Evolutionary conservation across 2,888 invertebrate species (phyloP).

Genomic region (Noctua fimbriata): DNA sequence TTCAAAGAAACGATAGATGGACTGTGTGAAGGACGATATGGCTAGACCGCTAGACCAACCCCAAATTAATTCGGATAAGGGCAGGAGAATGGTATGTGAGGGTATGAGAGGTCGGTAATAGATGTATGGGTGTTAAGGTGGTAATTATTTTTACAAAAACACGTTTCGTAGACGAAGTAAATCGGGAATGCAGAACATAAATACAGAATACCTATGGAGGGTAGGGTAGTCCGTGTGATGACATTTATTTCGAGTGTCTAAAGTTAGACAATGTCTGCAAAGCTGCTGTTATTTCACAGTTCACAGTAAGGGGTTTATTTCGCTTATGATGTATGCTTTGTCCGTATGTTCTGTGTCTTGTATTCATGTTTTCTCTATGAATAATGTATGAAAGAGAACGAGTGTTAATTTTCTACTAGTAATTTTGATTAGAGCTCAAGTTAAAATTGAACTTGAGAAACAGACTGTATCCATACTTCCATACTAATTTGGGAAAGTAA

Average conservation of each 20-base stretch:
- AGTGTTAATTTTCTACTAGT: not conserved
- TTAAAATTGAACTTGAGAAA: not conserved
- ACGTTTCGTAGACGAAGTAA: not conserved
- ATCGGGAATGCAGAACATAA: not conserved
- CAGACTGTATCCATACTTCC: too few relatives aligned
- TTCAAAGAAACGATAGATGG: not conserved
- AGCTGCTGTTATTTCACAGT: not conserved
- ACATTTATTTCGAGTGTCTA: not conserved
- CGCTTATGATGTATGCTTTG: not conserved
- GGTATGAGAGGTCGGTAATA: too few relatives aligned
- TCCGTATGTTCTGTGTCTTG: too few relatives aligned
- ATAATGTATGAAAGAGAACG: not conserved
- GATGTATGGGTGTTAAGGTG: not conserved
- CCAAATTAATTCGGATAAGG: not conserved
- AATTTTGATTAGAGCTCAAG: not conserved
- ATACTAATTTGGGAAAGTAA: too few relatives aligned
- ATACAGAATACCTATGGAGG: not conserved
- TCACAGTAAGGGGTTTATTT: not conserved
- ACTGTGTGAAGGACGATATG: not conserved
- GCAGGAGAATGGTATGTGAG: not conserved
- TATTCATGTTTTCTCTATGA: not conserved
- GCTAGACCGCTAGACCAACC: not conserved
- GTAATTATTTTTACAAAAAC: not conserved
- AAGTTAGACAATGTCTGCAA: not conserved
- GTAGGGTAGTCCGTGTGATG: not conserved